These are phyloP conservation scores for Sebastes trivittatus DNA, from an alignment of 2,797 vertebrate genomes.

Conservation along the genomic window DNA sequence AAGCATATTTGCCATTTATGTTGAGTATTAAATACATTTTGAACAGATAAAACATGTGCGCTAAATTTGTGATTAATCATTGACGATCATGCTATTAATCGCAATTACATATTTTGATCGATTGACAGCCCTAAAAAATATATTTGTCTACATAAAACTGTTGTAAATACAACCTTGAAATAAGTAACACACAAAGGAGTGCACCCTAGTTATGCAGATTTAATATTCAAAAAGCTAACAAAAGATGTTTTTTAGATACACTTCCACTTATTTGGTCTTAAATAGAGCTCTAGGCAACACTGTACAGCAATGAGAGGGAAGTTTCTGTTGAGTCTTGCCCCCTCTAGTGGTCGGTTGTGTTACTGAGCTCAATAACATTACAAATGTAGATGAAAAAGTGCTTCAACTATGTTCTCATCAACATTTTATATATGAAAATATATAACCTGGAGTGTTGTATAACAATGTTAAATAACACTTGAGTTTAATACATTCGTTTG, in stretches of 20 bases:
- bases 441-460: not conserved
- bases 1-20: too few relatives aligned
- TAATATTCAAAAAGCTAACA: conserved; percentile 15
- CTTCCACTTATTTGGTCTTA: not conserved
- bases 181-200: not conserved
- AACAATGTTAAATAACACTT: not conserved
- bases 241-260: not conserved
- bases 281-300: not conserved
- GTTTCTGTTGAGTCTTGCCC: conserved; percentile 35
- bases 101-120: too few relatives aligned
- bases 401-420: not conserved
- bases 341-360: conserved; percentile 57
- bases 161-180: not conserved
- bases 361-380: not conserved
- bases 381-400: not conserved
- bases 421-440: not conserved
- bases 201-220: not conserved
- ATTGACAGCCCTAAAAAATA: too few relatives aligned
- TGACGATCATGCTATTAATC: rapidly evolving
- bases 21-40: too few relatives aligned
- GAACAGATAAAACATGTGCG: too few relatives aligned
- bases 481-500: not conserved
- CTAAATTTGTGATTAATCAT: too few relatives aligned
- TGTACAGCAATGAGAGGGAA: not conserved
- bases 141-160: too few relatives aligned